Evolutionary conservation across 2,113 vertebrate genomes (phyloP).

Genomic region (Coturnix japonica): DNA sequence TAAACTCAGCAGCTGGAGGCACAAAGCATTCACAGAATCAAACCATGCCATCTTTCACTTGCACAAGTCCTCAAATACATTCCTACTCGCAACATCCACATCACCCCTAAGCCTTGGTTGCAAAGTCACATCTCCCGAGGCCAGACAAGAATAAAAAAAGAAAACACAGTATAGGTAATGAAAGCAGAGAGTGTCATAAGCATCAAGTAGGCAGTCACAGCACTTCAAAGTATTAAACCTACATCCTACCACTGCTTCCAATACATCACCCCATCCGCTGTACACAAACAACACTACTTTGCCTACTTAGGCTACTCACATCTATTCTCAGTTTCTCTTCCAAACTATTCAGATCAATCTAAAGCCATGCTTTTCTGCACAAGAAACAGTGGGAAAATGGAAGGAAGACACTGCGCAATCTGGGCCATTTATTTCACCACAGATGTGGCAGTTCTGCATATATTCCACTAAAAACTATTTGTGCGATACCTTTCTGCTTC

Average conservation of each 20-base stretch:
- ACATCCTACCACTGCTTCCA: conserved; percentile 21
- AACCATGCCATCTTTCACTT: background rate
- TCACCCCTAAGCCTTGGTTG: conserved; percentile 34
- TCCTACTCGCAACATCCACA: background rate
- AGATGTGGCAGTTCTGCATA: background rate
- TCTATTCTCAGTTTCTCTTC: background rate
- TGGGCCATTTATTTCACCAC: conserved; percentile 37
- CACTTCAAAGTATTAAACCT: background rate
- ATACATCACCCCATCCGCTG: background rate
- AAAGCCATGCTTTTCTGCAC: background rate
- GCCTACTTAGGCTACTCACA: background rate
- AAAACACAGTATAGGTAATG: background rate
- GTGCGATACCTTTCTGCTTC: background rate
- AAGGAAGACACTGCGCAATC: background rate
- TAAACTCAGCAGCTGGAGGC: conserved; percentile 37
- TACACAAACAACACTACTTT: background rate
- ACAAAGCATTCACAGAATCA: background rate
- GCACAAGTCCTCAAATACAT: background rate
- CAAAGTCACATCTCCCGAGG: background rate
- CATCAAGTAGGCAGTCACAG: background rate
- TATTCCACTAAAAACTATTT: background rate
- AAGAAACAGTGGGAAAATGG: background rate
- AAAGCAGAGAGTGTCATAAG: background rate
- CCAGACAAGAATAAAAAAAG: background rate
- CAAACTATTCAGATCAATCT: background rate